Base-by-base conservation (phyloP, 2,888 invertebrate species). In the Sinohyriopsis cumingii region DNA sequence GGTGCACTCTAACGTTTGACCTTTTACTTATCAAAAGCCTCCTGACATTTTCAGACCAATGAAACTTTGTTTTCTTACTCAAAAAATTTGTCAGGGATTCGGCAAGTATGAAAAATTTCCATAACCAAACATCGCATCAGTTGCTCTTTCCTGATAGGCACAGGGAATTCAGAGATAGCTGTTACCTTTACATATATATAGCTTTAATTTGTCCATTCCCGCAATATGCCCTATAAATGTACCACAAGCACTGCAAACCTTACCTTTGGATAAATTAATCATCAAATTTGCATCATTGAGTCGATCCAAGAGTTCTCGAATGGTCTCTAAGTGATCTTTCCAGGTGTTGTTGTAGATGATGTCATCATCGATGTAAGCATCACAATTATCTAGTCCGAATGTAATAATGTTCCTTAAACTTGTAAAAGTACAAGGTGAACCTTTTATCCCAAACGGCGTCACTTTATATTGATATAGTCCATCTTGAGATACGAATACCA, bases 401-500 rank as follows among this genome's bases (percentile, higher is more conserved):
- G 63, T 57, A 1, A 69, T 22, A 2, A 20, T 20, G 57, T 75
- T 72, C 53, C 74, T 59, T 28, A 75, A 33, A 6, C 74, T 33
- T 55, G 70, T 72, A 53, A 76, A 78, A 4, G 74, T 72, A 18
- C 69, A 71, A 1, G 70, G 64, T 5, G 68, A 25, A 56, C 68
- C 74, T 60, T 73, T 70, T 65, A 79, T 68, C 6, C 76, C 75
- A 57, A 77, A 73, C 12, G 69, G 74, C 65, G 73, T 71, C 9
- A 74, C 76, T 24, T 64, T 63, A 55, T 71, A 77, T 56, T 75
- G 68, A 53, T 53, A 75, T 5, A 73, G 59, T 18, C 72, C 74
- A 60, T 68, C 33, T 57, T 69, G 69, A 24, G 71, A 71, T 20
- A 59, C 63, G 66, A 79, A 78, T 12, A 73, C 73, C 15, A 76